phyloP scores from a whole-genome alignment of 2,888 invertebrate species.

The Halocaridina rubra region DNA sequence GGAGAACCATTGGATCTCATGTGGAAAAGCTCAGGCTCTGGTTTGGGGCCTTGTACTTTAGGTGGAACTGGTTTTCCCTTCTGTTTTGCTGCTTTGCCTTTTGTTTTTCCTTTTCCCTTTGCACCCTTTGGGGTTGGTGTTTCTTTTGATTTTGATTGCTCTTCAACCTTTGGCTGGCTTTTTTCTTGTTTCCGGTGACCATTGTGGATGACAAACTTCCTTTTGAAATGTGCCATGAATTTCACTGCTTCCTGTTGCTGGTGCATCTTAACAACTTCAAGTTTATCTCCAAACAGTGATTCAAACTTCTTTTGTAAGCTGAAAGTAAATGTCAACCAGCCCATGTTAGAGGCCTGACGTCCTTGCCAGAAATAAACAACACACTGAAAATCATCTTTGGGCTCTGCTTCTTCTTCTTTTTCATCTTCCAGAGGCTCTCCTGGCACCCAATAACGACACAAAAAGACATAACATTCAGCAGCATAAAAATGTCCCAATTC shows the following conservation, averaged over 20 bases:
- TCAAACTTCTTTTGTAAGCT: slow-evolving; percentile 92
- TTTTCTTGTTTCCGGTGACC: slow-evolving; percentile 39
- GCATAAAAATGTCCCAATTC: slow-evolving; percentile 90
- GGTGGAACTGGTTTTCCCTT: neutral
- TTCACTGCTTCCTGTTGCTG: slow-evolving; percentile 99
- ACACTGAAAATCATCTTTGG: slow-evolving; percentile 84
- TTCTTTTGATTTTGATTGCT: slow-evolving; percentile 4
- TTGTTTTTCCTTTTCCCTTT: slow-evolving; percentile 28
- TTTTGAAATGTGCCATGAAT: slow-evolving; percentile 96
- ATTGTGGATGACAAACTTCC: slow-evolving; percentile 89
- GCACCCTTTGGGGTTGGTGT: slow-evolving; percentile 9
- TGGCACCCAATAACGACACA: slow-evolving; percentile 94
- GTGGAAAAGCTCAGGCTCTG: slow-evolving; percentile 81
- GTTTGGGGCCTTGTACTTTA: slow-evolving; percentile 31
- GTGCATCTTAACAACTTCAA: slow-evolving; percentile 95
- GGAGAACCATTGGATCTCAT: slow-evolving; percentile 95
- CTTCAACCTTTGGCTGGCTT: slow-evolving; percentile 2
- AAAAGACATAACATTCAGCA: slow-evolving; percentile 94
- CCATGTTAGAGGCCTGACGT: slow-evolving; percentile 95
- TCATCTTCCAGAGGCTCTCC: slow-evolving; percentile 74
- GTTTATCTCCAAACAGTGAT: slow-evolving; percentile 85
- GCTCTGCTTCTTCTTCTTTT: slow-evolving; percentile 72
- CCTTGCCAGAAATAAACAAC: slow-evolving; percentile 99
- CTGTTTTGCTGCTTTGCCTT: slow-evolving; percentile 64
- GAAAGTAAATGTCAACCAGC: slow-evolving; percentile 99